Evolutionary conservation across 1,140 invertebrate genomes (phyloP).

Genomic region (Drosophila aff.): DNA sequence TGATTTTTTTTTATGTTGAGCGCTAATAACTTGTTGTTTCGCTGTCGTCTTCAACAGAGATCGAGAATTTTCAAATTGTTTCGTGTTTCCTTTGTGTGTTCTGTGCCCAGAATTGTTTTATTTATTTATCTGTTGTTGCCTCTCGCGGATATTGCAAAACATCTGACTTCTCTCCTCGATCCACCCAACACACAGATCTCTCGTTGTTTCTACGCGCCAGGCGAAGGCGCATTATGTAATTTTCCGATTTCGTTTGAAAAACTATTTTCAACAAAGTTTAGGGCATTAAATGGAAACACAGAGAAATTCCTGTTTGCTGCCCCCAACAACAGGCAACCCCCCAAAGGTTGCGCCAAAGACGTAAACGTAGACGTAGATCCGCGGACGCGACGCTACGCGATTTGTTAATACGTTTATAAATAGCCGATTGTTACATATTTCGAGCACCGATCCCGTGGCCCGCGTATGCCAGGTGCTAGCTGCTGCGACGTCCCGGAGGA

Average conservation of each 20-base stretch:
- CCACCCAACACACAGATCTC: slow-evolving; percentile 8
- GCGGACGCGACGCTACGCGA: slow-evolving; percentile 33
- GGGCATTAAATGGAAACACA: slow-evolving; percentile 61
- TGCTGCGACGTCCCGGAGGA: slow-evolving; percentile 11
- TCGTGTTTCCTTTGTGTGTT: slow-evolving; percentile 44
- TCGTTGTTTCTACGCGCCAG: slow-evolving; percentile 9
- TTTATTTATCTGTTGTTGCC: slow-evolving; percentile 58
- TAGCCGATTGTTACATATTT: slow-evolving; percentile 54
- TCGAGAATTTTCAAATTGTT: slow-evolving; percentile 60
- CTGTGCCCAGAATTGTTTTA: slow-evolving; percentile 31
- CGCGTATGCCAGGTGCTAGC: slow-evolving; percentile 12
- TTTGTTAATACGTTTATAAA: slow-evolving; percentile 74
- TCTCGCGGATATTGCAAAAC: slow-evolving; percentile 55
- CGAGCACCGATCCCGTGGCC: slow-evolving; percentile 9
- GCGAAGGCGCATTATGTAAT: slow-evolving; percentile 66
- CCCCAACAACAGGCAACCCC: slow-evolving; percentile 20
- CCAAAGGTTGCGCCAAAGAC: not conserved
- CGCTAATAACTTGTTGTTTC: slow-evolving; percentile 76
- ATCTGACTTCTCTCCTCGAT: slow-evolving; percentile 18
- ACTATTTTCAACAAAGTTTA: slow-evolving; percentile 69
- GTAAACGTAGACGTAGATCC: not conserved
- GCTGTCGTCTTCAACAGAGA: slow-evolving; percentile 32
- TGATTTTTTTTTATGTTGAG: slow-evolving; percentile 58
- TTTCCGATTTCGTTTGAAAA: slow-evolving; percentile 54
- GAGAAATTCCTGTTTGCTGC: slow-evolving; percentile 37